Percentiles rank a stretch among this genome's conserved stretches.
These are phyloP conservation scores for Merluccius polli DNA, from an alignment of 2,797 vertebrate species.

Conservation along the genomic window DNA sequence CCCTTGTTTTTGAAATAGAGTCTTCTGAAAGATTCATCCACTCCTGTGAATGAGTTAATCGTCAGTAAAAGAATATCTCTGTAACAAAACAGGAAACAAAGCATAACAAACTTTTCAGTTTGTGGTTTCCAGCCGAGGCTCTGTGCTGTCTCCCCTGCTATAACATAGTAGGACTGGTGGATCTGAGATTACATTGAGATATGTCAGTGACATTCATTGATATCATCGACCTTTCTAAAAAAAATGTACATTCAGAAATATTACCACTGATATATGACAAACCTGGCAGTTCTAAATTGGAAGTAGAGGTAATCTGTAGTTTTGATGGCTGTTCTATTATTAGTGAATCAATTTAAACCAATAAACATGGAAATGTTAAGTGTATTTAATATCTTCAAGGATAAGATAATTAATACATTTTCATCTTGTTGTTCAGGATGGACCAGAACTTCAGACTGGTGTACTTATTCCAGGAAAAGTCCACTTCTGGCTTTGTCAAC, in stretches of 20 bases:
- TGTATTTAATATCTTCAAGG: no score
- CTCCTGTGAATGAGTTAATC: no score
- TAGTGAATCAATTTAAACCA: neutral
- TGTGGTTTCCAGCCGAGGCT: neutral
- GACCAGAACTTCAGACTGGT: conserved; percentile 50
- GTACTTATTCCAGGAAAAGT: conserved; percentile 52
- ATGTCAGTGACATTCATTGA: neutral
- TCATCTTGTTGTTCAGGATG: conserved; percentile 39
- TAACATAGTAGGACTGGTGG: no score
- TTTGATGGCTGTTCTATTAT: neutral
- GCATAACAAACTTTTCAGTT: no score
- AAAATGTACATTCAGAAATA: neutral
- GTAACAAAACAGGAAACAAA: no score
- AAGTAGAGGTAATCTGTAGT: neutral
- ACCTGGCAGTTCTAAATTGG: neutral
- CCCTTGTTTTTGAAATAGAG: no score
- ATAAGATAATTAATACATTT: neutral
- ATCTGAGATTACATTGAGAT: no score
- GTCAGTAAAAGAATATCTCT: no score
- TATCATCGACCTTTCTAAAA: no score
- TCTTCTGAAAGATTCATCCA: no score
- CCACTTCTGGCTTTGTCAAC: conserved; percentile 38
- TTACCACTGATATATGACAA: neutral
- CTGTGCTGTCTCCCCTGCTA: no score
- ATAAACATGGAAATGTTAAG: no score